Evolutionary conservation across 1,140 invertebrate species (phyloP).

Genomic region (Pygmarrhopalites habei): DNA sequence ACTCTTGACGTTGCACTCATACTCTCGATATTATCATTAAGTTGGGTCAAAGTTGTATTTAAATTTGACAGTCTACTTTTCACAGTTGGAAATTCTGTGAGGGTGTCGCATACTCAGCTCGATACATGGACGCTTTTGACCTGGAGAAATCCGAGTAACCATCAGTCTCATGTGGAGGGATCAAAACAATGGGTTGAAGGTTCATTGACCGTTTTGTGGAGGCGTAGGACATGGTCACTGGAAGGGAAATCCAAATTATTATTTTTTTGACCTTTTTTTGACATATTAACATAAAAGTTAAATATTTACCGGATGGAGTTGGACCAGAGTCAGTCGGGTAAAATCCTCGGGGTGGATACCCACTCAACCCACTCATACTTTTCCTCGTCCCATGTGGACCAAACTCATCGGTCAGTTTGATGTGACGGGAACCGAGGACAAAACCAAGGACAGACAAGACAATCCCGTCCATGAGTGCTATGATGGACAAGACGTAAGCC

Average conservation of each 20-base stretch:
- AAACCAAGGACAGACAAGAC: conserved; percentile 86
- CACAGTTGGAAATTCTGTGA: conserved; percentile 58
- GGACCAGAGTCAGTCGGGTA: conserved; percentile 50
- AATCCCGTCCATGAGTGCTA: conserved; percentile 81
- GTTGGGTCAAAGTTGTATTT: too few species aligned
- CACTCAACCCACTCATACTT: conserved; percentile 25
- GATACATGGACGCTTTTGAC: conserved; percentile 47
- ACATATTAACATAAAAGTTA: too few species aligned
- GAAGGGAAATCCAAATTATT: too few species aligned
- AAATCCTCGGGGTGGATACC: conserved; percentile 44
- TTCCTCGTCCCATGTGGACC: conserved; percentile 49
- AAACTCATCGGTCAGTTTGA: conserved; percentile 73
- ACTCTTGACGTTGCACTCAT: too few species aligned
- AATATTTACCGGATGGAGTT: conserved; percentile 30
- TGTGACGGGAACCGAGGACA: conserved; percentile 81
- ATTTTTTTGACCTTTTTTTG: too few species aligned
- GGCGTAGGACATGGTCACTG: conserved; percentile 30
- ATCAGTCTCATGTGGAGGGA: conserved; percentile 58
- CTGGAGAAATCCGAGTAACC: conserved; percentile 60
- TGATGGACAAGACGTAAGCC: conserved; percentile 89
- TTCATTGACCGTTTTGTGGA: conserved; percentile 46
- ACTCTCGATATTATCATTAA: too few species aligned
- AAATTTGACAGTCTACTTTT: background rate
- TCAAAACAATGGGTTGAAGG: conserved; percentile 72
- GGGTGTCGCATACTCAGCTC: conserved; percentile 52